These are phyloP conservation scores for Chaenodraco wilsoni DNA, from an alignment of 2,797 vertebrate genomes.

Conservation along the genomic window DNA sequence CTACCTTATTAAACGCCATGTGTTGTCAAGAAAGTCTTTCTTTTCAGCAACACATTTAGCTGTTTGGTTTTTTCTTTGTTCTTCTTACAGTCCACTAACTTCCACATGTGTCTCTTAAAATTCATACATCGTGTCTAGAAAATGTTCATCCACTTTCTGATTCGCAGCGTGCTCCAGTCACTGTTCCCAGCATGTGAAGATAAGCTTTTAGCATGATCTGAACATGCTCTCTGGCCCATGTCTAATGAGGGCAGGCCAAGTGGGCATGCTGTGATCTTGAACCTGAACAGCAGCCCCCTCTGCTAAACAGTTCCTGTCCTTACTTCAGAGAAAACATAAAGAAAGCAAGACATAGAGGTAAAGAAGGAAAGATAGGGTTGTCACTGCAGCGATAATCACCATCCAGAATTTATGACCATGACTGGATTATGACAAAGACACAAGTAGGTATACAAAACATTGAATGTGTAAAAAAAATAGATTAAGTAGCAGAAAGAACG, in stretches of 20 bases:
- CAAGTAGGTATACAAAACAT: background rate
- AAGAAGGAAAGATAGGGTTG: background rate
- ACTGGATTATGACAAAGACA: background rate
- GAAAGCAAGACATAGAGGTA: background rate
- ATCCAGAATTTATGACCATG: background rate
- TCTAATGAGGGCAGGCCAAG: conserved; percentile 61
- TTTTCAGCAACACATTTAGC: conserved; percentile 1
- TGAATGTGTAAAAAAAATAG: background rate
- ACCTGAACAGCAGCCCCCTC: background rate
- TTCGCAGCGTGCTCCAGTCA: conserved; percentile 30
- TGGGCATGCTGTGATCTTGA: conserved; percentile 17
- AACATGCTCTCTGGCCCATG: conserved; percentile 58
- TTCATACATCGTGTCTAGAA: conserved; percentile 14
- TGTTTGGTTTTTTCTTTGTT: no score
- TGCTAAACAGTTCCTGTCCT: conserved; percentile 16
- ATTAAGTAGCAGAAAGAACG: background rate
- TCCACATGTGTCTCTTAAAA: conserved; percentile 27
- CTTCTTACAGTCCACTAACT: conserved; percentile 14
- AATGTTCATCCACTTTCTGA: background rate
- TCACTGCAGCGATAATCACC: conserved; percentile 7
- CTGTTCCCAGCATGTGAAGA: conserved; percentile 57
- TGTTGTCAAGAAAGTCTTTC: conserved; percentile 2
- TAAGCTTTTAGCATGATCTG: conserved; percentile 66
- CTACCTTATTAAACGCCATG: background rate
- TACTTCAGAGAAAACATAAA: conserved; percentile 10